Percentiles rank a stretch among this genome's conserved stretches.
phyloP scores from a whole-genome alignment of 2,113 vertebrate genomes.

The Phaethon lepturus region DNA sequence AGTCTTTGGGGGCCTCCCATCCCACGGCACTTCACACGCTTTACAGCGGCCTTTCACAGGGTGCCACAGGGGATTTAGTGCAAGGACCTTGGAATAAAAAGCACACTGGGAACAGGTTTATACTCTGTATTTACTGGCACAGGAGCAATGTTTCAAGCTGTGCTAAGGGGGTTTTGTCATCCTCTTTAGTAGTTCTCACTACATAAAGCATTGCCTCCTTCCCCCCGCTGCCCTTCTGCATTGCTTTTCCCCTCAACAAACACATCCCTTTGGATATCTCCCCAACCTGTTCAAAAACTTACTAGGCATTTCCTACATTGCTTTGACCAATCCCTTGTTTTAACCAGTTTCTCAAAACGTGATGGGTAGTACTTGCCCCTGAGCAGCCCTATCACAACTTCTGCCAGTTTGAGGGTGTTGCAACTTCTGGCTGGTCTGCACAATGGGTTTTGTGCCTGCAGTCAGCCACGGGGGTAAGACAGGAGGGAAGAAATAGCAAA shows the following conservation, averaged over 20 bases:
- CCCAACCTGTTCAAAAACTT: background rate
- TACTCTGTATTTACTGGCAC: background rate
- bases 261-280: background rate
- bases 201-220: background rate
- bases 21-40: rapidly evolving
- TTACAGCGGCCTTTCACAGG: background rate
- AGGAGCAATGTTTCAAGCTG: slow-evolving; percentile 19
- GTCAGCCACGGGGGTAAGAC: background rate
- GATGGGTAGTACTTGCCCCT: background rate
- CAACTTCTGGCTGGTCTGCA: background rate
- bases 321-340: background rate
- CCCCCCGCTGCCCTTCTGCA: background rate
- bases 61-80: background rate
- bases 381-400: background rate
- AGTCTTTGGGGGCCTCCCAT: background rate
- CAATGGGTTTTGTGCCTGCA: background rate
- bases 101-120: background rate
- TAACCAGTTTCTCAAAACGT: background rate
- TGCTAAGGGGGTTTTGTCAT: background rate
- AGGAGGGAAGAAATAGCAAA: background rate
- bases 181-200: background rate
- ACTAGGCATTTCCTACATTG: background rate
- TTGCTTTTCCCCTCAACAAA: background rate
- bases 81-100: slow-evolving; percentile 17
- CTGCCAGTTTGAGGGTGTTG: background rate